These are phyloP conservation scores for Oasisia sp. DNA, from an alignment of 2,888 invertebrate genomes.

Conservation along the genomic window DNA sequence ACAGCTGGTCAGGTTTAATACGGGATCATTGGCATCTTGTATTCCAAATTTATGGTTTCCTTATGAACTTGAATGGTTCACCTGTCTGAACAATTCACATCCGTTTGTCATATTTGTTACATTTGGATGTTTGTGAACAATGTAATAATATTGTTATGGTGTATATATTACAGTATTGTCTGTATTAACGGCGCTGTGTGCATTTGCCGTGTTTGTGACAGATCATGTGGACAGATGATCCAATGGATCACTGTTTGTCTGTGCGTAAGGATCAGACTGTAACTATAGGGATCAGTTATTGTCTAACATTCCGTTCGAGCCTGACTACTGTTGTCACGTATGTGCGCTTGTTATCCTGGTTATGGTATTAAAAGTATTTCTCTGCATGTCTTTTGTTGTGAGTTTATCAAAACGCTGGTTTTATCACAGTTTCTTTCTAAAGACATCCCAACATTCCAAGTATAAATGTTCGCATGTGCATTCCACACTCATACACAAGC, in stretches of 20 bases:
- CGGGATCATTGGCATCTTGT: not conserved
- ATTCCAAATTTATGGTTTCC: not conserved
- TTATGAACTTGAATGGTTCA: not conserved
- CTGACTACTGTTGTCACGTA: not conserved
- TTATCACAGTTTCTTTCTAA: not conserved
- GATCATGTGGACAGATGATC: not conserved
- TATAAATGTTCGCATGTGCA: not conserved
- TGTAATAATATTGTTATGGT: not conserved
- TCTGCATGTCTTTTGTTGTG: not conserved
- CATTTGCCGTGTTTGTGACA: not conserved
- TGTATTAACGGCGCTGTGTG: not conserved
- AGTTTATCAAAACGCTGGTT: not conserved
- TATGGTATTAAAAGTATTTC: conserved; percentile 13
- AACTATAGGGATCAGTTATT: not conserved
- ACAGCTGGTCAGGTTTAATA: not conserved
- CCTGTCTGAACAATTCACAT: not conserved
- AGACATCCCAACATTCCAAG: not conserved
- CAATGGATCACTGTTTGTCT: not conserved
- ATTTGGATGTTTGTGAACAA: not conserved
- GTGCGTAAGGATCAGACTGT: not conserved
- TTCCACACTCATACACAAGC: too few species aligned
- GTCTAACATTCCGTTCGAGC: not conserved
- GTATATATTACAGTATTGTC: not conserved
- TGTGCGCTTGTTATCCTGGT: not conserved
- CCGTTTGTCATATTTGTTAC: not conserved